Evolutionary conservation across 2,888 invertebrate species (phyloP), one percentile per base, ranked within the genome.

Genomic region (Sipha maydis): DNA sequence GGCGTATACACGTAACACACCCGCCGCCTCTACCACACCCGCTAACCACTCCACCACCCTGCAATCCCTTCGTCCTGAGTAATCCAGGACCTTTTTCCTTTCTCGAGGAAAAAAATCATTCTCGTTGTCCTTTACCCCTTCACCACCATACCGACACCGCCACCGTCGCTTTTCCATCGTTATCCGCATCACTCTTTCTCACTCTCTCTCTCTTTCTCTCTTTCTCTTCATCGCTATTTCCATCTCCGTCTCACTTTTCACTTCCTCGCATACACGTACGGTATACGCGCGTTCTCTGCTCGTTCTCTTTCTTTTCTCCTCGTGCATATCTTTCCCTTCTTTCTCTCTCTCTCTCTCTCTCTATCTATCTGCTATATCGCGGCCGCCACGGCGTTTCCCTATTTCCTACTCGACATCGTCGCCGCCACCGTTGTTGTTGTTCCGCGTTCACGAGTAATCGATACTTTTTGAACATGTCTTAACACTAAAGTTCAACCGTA

Each of bases 71-170:
- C n/a, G 34, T 73, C 80, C 79, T 38, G 28, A 48, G 80, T 88
- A 88, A 88, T 88, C 86, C 86, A 80, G 80, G 86, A 88, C 86
- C 86, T 88, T 88, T 88, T 88, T 88, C 86, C 86, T 88, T 88
- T 80, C 80, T 73, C 56, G 80, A 80, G 75, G 80, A 80, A 84
- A 84, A 84, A 75, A 88, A 88, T 88, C 80, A 80, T 82, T 82
- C 80, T 80, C 88, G 88, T 88, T 75, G 88, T 88, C 88, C 88
- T 82, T 88, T 88, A 86, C 73, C 80, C 48, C 78, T 78, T 34
- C 48, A 48, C 48, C 48, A 14, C 14, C 48, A 14, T 14, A 48
- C 48, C 48, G 48, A 48, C 11, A 11, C 48, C 48, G 48, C 48
- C 48, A 14, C 48, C 48, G 11, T 61, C 31, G 56, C 34, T n/a